phyloP scores from a whole-genome alignment of 2,113 vertebrate species.

The Archilochus colubris region DNA sequence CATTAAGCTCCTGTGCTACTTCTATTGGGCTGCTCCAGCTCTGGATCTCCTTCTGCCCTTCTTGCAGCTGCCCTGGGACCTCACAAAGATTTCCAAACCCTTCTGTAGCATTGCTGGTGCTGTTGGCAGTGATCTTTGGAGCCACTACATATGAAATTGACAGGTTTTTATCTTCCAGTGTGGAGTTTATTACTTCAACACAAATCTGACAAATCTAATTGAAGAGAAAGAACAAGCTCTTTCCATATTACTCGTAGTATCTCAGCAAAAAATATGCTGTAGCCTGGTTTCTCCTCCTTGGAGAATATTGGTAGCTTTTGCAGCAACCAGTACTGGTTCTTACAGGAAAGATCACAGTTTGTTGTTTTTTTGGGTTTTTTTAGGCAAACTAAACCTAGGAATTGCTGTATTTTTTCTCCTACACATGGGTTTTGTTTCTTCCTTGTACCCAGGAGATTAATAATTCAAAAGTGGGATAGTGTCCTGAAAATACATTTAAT shows the following conservation, averaged over 20 bases:
- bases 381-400: background rate
- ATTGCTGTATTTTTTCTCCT: background rate
- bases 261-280: background rate
- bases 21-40: fast-evolving
- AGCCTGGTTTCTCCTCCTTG: background rate
- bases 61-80: background rate
- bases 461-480: background rate
- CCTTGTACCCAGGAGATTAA: background rate
- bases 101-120: background rate
- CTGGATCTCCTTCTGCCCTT: background rate
- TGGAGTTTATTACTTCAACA: too few species aligned
- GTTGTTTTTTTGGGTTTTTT: background rate
- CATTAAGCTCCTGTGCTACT: background rate
- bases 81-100: fast-evolving
- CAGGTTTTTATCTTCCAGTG: background rate
- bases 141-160: fast-evolving
- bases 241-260: fast-evolving
- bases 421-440: background rate
- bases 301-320: background rate
- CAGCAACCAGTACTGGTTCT: background rate
- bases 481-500: background rate
- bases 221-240: background rate
- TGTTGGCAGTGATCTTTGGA: background rate
- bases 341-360: background rate
- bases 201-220: background rate